Evolutionary conservation across 2,113 vertebrate genomes (phyloP), one percentile per base, ranked within the genome.

Genomic region (Pontoporia blainvillei): DNA sequence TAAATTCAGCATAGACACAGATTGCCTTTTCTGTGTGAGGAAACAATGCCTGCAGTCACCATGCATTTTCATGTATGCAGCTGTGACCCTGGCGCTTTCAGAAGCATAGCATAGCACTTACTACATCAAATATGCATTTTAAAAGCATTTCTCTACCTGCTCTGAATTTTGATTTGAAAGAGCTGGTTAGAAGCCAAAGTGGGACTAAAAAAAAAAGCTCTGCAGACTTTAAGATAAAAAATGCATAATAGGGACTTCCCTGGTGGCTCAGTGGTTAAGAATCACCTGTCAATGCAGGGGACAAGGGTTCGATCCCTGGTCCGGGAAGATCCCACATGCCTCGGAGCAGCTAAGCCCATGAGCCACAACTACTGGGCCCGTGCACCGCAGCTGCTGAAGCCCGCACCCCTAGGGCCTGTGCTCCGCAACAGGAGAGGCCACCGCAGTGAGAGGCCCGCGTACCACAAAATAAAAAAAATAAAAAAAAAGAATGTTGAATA

Each of bases 151-250:
- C 98, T 76, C 86, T 98, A 97, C 69, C 93, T 97, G 94, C 85
- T 98, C 76, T 96, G 97, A 98, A 98, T 98, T 97, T 93, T 97
- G n/a, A 97, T 98, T 98, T 91, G 82, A 95, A 78, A 95, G 41
- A 93, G 78, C 25, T 95, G 83, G 79, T 59, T n/a, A 79, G 18
- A 95, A 96, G 92, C 83, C 72, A 92, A 96, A 86, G 92, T 36
- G 4, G 36, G 72, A 18, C 67, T 89, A 12, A 83, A 67, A 75
- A 62, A 75, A 79, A 41, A 39, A 96, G n/a, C 15, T 69, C 15
- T 95, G 21, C 36, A 85, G 49, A 94, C 96, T 81, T 92, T 94
- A 95, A 73, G 73, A 69, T 61, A 97, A 90, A 97, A 94, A 8
- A 94, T 34, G 6, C 59, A 61, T 61, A 10, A 8, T 49, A 29